Evolutionary conservation across 2,888 invertebrate genomes (phyloP).

Genomic region (Synergus japonicus): DNA sequence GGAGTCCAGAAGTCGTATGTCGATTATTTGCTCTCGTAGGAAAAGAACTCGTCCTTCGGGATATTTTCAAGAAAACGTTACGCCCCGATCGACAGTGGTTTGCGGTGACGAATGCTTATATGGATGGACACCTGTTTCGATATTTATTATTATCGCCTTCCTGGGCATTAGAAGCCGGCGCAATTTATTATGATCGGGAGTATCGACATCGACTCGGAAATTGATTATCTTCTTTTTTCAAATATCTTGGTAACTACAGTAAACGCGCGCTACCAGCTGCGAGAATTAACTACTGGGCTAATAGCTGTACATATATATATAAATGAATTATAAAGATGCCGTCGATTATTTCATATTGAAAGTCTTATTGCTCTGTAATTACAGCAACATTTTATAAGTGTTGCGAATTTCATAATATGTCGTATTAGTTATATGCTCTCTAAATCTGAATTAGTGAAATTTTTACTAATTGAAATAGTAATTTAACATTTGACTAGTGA

Average conservation of each 20-base stretch:
- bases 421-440: too few relatives aligned
- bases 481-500: too few relatives aligned
- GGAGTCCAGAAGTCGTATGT: background rate
- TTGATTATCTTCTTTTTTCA: conserved; percentile 17
- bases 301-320: too few relatives aligned
- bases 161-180: background rate
- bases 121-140: conserved; percentile 37
- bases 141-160: conserved; percentile 35
- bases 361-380: background rate
- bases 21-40: conserved; percentile 21
- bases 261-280: background rate
- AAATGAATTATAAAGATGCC: background rate
- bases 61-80: conserved; percentile 37
- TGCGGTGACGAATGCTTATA: conserved; percentile 17
- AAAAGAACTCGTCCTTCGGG: conserved; percentile 24
- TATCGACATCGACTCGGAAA: conserved; percentile 11
- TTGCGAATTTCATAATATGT: too few relatives aligned
- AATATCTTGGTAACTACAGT: background rate
- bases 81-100: conserved; percentile 29
- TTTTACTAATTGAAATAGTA: too few relatives aligned
- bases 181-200: conserved; percentile 30
- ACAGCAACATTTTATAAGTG: too few relatives aligned
- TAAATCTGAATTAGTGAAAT: too few relatives aligned
- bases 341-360: background rate
- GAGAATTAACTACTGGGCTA: background rate